Conservation (phyloP, 1,140 invertebrate genomes). For the Cepaea nemoralis region DNA sequence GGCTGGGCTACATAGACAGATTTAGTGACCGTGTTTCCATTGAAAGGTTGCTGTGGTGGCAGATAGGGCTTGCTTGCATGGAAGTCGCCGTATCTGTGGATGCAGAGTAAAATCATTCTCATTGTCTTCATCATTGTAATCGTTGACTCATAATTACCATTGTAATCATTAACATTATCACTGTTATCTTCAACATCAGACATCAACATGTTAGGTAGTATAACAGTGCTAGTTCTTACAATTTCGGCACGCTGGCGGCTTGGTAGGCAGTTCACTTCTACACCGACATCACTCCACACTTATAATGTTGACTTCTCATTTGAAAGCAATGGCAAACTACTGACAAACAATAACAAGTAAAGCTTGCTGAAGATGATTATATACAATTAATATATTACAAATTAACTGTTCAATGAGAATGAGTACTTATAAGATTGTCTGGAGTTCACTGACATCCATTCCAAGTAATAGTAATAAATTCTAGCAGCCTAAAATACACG, state of each 20-base stretch:
- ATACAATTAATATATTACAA: too few relatives aligned
- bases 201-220: not conserved
- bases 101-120: not conserved
- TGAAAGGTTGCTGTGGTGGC: conserved; percentile 58
- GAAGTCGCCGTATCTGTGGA: conserved; percentile 61
- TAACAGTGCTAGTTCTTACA: not conserved
- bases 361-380: too few relatives aligned
- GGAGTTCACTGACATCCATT: too few relatives aligned
- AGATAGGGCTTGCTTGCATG: conserved; percentile 63
- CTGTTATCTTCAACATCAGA: not conserved
- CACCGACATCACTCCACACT: too few relatives aligned
- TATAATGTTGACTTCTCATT: too few relatives aligned
- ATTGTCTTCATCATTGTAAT: not conserved
- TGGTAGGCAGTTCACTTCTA: not conserved
- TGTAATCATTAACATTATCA: not conserved
- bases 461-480: too few relatives aligned
- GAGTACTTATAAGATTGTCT: too few relatives aligned
- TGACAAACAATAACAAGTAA: too few relatives aligned
- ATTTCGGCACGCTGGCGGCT: not conserved
- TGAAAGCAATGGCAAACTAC: too few relatives aligned
- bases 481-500: too few relatives aligned
- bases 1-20: too few relatives aligned
- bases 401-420: too few relatives aligned
- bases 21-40: conserved; percentile 56
- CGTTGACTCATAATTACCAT: not conserved